Evolutionary conservation across 2,113 vertebrate species (phyloP).

Genomic region (Misgurnus mizolepis): DNA sequence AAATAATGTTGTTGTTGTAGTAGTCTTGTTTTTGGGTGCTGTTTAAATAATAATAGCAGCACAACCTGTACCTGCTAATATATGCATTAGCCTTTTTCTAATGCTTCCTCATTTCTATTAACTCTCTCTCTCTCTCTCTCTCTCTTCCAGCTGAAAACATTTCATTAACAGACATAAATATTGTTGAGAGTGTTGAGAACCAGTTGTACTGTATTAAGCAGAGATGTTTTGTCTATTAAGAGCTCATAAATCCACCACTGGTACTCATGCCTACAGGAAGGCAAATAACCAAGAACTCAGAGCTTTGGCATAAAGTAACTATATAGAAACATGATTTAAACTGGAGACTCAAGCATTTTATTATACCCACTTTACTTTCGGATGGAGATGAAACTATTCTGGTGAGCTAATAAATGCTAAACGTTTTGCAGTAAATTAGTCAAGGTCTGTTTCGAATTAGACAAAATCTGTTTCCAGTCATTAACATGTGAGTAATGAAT

Average conservation of each 20-base stretch:
- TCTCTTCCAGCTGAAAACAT: conserved; percentile 10
- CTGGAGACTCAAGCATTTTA: too few species aligned
- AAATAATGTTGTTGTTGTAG: not conserved
- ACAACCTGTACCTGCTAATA: not conserved
- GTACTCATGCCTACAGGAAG: not conserved
- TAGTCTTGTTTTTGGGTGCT: conserved; percentile 11
- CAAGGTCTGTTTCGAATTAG: not conserved
- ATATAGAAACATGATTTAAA: not conserved
- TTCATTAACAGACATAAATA: conserved; percentile 25
- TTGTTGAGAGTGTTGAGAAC: conserved; percentile 9
- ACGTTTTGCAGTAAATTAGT: not conserved
- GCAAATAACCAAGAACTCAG: not conserved
- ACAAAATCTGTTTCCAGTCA: not conserved
- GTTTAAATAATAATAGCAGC: conserved; percentile 17
- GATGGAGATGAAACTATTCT: not conserved
- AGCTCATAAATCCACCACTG: not conserved
- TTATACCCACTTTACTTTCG: not conserved
- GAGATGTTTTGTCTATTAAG: not conserved
- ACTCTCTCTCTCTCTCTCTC: not conserved
- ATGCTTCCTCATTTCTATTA: not conserved
- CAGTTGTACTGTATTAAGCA: not conserved
- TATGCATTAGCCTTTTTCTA: not conserved
- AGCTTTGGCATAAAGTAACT: not conserved
- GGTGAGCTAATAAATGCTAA: not conserved
- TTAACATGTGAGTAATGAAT: not conserved